phyloP scores from a whole-genome alignment of 1,140 invertebrate species.

The Bombus haemorrhoidalis region DNA sequence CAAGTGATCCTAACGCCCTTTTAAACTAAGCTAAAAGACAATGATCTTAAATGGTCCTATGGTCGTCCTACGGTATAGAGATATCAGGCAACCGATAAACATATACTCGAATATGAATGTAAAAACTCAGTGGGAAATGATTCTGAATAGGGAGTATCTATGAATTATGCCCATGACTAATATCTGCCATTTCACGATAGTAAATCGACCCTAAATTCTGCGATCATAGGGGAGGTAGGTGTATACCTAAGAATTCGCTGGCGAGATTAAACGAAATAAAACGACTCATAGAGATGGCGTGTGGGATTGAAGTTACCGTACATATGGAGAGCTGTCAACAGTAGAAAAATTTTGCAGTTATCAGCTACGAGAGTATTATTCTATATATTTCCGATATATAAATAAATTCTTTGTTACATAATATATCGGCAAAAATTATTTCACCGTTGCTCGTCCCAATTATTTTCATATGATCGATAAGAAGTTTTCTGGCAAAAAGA shows the following conservation, averaged over 20 bases:
- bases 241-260: constrained; percentile 62
- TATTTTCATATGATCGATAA: background rate
- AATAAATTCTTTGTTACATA: no score
- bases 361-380: background rate
- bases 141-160: constrained; percentile 53
- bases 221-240: constrained; percentile 39
- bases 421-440: no score
- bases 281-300: constrained; percentile 57
- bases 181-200: constrained; percentile 65
- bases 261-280: constrained; percentile 70
- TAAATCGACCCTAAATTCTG: constrained; percentile 70
- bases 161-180: constrained; percentile 72
- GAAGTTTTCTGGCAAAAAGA: background rate
- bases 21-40: constrained; percentile 27
- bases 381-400: background rate
- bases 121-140: constrained; percentile 61
- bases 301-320: background rate
- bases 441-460: no score
- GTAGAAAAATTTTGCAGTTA: background rate
- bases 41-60: constrained; percentile 28
- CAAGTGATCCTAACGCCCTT: background rate
- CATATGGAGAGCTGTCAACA: no score
- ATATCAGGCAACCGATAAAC: constrained; percentile 38
- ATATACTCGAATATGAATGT: constrained; percentile 40
- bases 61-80: background rate